Evolutionary conservation across 2,888 invertebrate species (phyloP), one percentile per base, ranked within the genome.

Genomic region (Thymelicus sylvestris): DNA sequence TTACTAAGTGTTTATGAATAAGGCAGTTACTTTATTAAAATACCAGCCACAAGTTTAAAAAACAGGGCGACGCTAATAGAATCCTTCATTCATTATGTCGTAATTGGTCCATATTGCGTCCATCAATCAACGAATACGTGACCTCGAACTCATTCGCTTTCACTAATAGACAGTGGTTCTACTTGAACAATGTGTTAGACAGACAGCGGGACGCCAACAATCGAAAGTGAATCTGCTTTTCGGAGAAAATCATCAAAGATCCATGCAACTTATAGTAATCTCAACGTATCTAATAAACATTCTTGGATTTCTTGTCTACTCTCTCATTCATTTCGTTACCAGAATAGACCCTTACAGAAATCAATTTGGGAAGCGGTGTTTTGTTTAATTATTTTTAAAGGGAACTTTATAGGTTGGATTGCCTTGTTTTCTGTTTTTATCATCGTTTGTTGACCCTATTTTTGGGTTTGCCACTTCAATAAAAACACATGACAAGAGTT

Each of bases 201-300:
- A 86, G 86, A 85, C 85, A 77, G 77, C 48, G 66, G 71, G 86
- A 83, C 86, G 86, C 86, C 86, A 78, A 73, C 74, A 75, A 83
- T 77, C 72, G 82, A 85, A 84, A 82, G 81, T 79, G 79, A 79
- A 76, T 75, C 71, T 74, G 70, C 65, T 73, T 74, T 85, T 83
- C 81, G 64, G 41, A 79, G 83, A 82, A 83, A 52, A 74, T 44
- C 39, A 41, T 52, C 50, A 52, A 38, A 57, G 41, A 24, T 55
- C 0, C 50, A 52, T 55, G 55, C 24, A 55, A 44, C 38, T 48
- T 48, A 52, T 24, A 24, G 19, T 19, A 59, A 59, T 39, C 7
- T n/a, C 59, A 38, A 7, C 8, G 57, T 38, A 31, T 38, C 38
- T 59, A 12, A 48, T 63, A 47, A 50, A 50, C 38, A 12, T 50